A percentile compares a stretch with the other conserved stretches of the same genome.
Conservation (phyloP, 2,888 invertebrate genomes). For the Drosophila formosana region DNA sequence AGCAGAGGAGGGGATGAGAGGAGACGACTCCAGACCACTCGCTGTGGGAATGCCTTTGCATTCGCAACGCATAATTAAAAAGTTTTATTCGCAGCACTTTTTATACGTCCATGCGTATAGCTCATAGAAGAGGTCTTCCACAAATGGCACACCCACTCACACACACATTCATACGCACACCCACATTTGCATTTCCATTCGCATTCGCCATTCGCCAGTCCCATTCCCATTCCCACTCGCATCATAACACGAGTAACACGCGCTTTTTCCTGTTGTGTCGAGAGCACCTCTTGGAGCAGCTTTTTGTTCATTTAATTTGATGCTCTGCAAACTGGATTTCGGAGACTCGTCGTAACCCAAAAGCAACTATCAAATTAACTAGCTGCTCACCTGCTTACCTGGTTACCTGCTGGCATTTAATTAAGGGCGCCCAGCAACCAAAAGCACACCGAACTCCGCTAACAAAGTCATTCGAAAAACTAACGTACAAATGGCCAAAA, state of each 20-base stretch:
- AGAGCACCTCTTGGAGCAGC: conserved; percentile 13
- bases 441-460: conserved; percentile 11
- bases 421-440: conserved; percentile 19
- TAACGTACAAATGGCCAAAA: conserved; percentile 25
- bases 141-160: neutral
- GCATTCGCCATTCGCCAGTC: neutral
- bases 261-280: conserved; percentile 12
- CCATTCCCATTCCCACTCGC: conserved; percentile 9
- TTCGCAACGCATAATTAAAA: conserved; percentile 68
- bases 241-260: conserved; percentile 7
- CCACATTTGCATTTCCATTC: conserved; percentile 8
- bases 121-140: conserved; percentile 2
- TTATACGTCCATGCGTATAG: conserved; percentile 35
- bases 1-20: neutral
- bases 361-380: conserved; percentile 15
- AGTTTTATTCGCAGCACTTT: conserved; percentile 58
- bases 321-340: conserved; percentile 5
- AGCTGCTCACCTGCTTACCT: neutral
- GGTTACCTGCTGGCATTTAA: conserved; percentile 21
- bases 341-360: conserved; percentile 1
- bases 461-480: conserved; percentile 39
- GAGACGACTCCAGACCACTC: conserved; percentile 19
- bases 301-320: conserved; percentile 32
- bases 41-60: conserved; percentile 48
- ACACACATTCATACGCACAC: neutral